Percentiles rank a stretch among this genome's conserved stretches.
Conservation (phyloP, 2,888 invertebrate genomes). For the Apodemia duryi region DNA sequence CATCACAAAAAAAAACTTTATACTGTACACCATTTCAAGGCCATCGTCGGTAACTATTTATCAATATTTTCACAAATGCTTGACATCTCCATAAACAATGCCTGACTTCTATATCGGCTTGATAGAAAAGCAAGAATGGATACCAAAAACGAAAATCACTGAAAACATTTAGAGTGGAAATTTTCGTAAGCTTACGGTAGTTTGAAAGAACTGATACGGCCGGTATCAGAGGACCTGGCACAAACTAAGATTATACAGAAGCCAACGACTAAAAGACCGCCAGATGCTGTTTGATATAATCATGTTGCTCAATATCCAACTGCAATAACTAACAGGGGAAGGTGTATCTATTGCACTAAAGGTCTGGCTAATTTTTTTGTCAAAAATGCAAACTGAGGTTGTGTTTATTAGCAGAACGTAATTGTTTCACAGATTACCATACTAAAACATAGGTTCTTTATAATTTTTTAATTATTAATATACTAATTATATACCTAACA, state of each 20-base stretch:
- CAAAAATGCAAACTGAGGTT: neutral
- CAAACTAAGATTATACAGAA: too few species aligned
- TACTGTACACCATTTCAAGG: constrained; percentile 14
- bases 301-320: neutral
- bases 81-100: constrained; percentile 20
- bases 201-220: neutral
- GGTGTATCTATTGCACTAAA: neutral
- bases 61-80: constrained; percentile 21
- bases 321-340: neutral
- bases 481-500: too few species aligned
- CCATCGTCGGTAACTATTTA: too few species aligned
- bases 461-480: too few species aligned
- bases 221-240: neutral
- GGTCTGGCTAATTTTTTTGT: neutral
- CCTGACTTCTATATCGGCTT: constrained; percentile 25
- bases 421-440: neutral
- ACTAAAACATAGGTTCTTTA: neutral
- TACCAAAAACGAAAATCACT: neutral
- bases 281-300: neutral
- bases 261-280: neutral
- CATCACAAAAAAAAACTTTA: constrained; percentile 19
- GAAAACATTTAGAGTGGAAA: constrained; percentile 14
- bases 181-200: constrained; percentile 5
- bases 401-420: neutral
- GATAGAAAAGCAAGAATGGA: constrained; percentile 13